Base-by-base conservation (phyloP, 2,797 vertebrate species). In the Megalops cyprinoides region DNA sequence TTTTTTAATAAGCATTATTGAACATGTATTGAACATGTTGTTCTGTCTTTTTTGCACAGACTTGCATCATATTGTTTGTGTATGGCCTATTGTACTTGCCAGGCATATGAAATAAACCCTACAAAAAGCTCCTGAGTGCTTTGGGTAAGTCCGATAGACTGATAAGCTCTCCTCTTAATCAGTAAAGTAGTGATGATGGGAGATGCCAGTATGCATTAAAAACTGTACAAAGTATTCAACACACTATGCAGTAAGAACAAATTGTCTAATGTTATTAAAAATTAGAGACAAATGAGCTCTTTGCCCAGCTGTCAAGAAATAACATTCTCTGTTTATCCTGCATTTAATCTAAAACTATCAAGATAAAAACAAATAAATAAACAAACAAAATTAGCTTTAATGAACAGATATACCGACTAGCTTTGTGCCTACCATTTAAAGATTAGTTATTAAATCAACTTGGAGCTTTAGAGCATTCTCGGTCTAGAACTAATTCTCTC, bases 381-480 rank as follows among this genome's bases (percentile, higher is more conserved):
- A n/a, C 31, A 67, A 67, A 67, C n/a, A n/a, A n/a, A n/a, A n/a
- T n/a, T n/a, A n/a, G 25, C 37, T 67, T 79, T 51, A 51, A 67
- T 79, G 67, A 71, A 28, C 31, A 71, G 28, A 71, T 25, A 67
- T 7, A 20, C 37, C 14, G 31, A 37, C 67, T 34, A 37, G 39
- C 53, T 18, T 14, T 80, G 18, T 79, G 31, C 39, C 56, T 79
- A 48, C 23, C 67, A 34, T 31, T 53, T 28, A 76, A 56, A 28
- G 49, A n/a, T n/a, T 69, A 34, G 75, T n/a, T 28, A 42, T 80
- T 71, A 75, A 58, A 74, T 80, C 58, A 80, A 80, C 44, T 74
- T 65, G 67, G 67, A 48, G 67, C 34, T 55, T 56, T 58, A 75
- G 34, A 20, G 10, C 15, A 74, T 42, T 20, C 5, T 44, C 12